Conservation (phyloP, 2,888 invertebrate species). For the Lissonota sp. region DNA sequence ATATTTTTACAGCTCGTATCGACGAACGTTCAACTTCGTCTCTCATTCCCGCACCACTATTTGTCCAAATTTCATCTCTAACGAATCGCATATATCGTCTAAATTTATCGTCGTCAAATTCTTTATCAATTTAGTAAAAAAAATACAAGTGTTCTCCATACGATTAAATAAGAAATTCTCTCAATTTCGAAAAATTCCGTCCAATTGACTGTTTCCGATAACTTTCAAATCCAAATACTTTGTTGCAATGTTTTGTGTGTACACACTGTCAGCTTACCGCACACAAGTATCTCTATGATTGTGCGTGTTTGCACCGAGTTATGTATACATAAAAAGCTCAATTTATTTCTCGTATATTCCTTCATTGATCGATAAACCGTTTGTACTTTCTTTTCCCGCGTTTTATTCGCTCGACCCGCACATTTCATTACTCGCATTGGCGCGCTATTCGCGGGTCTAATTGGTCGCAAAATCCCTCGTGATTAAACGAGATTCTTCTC, state of each 20-base stretch:
- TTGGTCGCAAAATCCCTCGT: too few species aligned
- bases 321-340: neutral
- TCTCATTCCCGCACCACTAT: constrained; percentile 23
- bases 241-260: neutral
- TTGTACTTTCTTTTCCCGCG: constrained; percentile 29
- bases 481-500: constrained; percentile 5
- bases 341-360: neutral
- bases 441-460: neutral
- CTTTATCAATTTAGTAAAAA: neutral
- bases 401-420: constrained; percentile 31
- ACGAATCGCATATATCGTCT: constrained; percentile 12
- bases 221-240: constrained; percentile 1
- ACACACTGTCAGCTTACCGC: constrained; percentile 27
- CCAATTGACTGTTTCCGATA: too few species aligned
- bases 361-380: constrained; percentile 24
- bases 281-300: neutral
- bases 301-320: neutral
- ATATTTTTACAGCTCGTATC: too few species aligned
- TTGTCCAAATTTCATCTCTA: constrained; percentile 39
- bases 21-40: constrained; percentile 5
- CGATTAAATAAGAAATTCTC: too few species aligned
- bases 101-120: constrained; percentile 32
- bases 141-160: too few species aligned
- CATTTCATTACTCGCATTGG: neutral
- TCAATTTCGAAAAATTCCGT: neutral